Conservation (phyloP, 2,113 vertebrate species). For the Eclectus roratus region DNA sequence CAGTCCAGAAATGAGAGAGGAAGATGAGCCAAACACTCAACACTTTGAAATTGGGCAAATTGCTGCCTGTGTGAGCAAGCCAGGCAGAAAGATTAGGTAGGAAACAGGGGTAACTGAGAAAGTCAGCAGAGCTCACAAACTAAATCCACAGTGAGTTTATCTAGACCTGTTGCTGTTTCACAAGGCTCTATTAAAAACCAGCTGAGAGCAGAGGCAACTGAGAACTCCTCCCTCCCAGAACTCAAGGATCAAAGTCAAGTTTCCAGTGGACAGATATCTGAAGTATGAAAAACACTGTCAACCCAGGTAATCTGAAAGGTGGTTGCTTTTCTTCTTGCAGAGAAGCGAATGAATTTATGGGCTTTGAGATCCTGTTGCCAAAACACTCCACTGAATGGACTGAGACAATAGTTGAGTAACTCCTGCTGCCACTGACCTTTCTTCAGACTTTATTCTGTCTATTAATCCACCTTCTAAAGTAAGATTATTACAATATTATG, state of each 20-base stretch:
- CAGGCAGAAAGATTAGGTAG: neutral
- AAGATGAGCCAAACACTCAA: neutral
- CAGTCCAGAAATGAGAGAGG: neutral
- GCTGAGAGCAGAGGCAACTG: neutral
- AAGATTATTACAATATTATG: neutral
- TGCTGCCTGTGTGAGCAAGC: neutral
- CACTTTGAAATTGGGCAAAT: neutral
- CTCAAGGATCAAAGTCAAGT: neutral
- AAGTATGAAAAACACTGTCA: neutral
- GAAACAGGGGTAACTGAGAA: neutral
- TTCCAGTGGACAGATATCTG: neutral
- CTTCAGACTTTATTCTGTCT: neutral
- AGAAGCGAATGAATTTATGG: conserved; percentile 5
- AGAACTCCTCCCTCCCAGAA: neutral
- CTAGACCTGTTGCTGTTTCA: neutral
- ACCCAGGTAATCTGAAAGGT: neutral
- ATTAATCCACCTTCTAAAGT: conserved; percentile 15
- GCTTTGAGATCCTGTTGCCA: neutral
- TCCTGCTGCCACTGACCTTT: neutral
- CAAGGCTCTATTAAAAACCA: conserved; percentile 13
- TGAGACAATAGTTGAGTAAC: neutral
- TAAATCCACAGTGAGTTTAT: neutral
- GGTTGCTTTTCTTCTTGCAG: neutral
- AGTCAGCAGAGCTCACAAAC: neutral
- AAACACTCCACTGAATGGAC: neutral